A percentile compares a stretch with the other conserved stretches of the same genome.
phyloP scores from a whole-genome alignment of 2,888 invertebrate genomes.

The Agrypnus murinus region DNA sequence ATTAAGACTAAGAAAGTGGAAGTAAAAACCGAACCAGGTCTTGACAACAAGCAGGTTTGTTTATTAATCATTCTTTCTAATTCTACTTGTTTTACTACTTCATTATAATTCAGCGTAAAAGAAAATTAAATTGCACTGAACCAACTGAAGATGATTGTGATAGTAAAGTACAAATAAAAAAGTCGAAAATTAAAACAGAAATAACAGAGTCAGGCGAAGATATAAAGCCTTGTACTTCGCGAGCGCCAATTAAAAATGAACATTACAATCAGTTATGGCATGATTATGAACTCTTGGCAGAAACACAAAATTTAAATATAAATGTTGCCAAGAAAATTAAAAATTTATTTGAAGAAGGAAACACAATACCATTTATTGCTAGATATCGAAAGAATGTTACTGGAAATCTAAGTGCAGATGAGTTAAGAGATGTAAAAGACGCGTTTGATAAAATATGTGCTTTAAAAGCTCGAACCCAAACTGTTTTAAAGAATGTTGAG shows the following conservation, averaged over 20 bases:
- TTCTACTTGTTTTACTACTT: no score
- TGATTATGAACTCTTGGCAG: conserved; percentile 71
- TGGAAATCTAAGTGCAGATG: conserved; percentile 83
- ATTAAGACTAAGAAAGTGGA: neutral
- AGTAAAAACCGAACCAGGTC: neutral
- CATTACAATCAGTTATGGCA: conserved; percentile 56
- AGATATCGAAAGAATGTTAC: conserved; percentile 88
- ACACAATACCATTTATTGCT: conserved; percentile 94
- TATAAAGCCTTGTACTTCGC: neutral
- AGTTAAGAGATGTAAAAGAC: conserved; percentile 83
- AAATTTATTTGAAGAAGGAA: conserved; percentile 82
- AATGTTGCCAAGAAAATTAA: conserved; percentile 75
- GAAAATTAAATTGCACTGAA: no score
- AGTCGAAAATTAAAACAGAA: conserved; percentile 1
- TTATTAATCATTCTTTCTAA: no score
- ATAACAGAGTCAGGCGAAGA: no score
- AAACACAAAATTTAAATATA: conserved; percentile 70
- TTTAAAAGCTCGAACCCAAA: conserved; percentile 81
- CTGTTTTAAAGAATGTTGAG: conserved; percentile 78
- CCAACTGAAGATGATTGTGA: neutral
- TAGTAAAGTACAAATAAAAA: neutral
- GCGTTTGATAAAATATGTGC: conserved; percentile 80
- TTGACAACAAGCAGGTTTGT: no score
- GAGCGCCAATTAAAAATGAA: conserved; percentile 1
- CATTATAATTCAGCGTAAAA: no score